Evolutionary conservation across 2,888 invertebrate species (phyloP), one percentile per base, ranked within the genome.

Genomic region (Lasius platythorax): DNA sequence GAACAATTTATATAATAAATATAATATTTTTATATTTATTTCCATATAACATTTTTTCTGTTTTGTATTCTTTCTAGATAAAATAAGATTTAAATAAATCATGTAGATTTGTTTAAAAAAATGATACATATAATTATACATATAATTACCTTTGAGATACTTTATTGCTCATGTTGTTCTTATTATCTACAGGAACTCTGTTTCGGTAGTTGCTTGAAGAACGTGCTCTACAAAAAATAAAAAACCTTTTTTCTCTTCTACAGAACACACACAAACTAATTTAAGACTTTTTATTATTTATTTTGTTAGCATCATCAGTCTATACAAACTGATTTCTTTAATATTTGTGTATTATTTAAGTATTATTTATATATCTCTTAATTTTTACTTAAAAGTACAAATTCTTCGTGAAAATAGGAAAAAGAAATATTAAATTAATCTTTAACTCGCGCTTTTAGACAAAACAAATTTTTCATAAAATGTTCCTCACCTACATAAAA

Each of bases 211-310:
- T 67, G 9, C 40, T 70, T 15, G 58, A 68, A 15, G 78, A 78
- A 68, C 70, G 78, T 30, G 70, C 6, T 58, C 78, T 78, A 23
- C 23, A 40, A 15, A 58, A 40, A 67, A 46, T 56, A 58, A 58
- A 0, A 30, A 9, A 23, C n/a, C 1, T 6, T 50, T 28, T 40
- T 40, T 58, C 66, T 66, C 18, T 56, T 11, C 50, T 43, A 43
- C 12, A 46, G 15, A 6, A n/a, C 6, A 53, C 8, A 53, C 1
- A n/a, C n/a, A 15, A 2, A 33, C 18, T 64, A 66, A 3, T 8
- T 63, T n/a, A 28, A 61, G 18, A 56, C 4, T 50, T 56, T 56
- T n/a, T 56, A 11, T 8, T 43, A 43, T 68, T 30, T 70, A n/a
- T 37, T 56, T 37, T 56, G 23, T n/a, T 5, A 4, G 4, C 12